Percentiles rank a stretch among this genome's conserved stretches.
Evolutionary conservation across 2,113 vertebrate species (phyloP).

Genomic region (Girardinichthys multiradiatus): DNA sequence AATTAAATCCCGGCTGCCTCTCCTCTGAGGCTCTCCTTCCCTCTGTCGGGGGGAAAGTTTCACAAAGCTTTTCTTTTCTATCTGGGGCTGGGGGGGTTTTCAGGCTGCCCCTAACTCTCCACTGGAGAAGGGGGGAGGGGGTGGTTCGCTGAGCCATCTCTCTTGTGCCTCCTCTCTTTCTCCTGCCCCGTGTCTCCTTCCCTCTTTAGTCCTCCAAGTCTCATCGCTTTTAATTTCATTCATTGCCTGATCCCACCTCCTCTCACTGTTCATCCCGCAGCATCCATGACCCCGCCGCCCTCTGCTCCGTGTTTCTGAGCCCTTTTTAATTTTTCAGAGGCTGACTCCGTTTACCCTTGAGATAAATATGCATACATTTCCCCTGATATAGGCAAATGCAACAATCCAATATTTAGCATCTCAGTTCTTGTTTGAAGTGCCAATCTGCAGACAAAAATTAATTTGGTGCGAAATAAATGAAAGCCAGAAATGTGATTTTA

Average conservation of each 20-base stretch:
- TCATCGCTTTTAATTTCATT: conserved; percentile 82
- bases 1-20: conserved; percentile 58
- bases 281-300: conserved; percentile 45
- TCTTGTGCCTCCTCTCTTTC: conserved; percentile 72
- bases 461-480: too few species aligned
- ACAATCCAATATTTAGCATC: neutral
- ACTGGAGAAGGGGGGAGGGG: conserved; percentile 78
- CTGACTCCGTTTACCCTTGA: conserved; percentile 2
- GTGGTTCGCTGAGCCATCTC: conserved; percentile 77
- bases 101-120: conserved; percentile 74
- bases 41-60: conserved; percentile 72
- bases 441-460: too few species aligned
- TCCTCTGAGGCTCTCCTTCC: conserved; percentile 58
- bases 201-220: conserved; percentile 64
- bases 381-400: conserved; percentile 11
- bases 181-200: conserved; percentile 68
- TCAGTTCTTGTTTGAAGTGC: too few species aligned
- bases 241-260: conserved; percentile 70
- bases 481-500: too few species aligned
- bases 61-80: conserved; percentile 74
- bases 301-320: conserved; percentile 5
- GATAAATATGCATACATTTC: conserved; percentile 36
- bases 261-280: conserved; percentile 30
- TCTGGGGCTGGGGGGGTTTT: conserved; percentile 39
- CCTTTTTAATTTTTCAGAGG: conserved; percentile 57